These are phyloP conservation scores for Eupsilia transversa DNA, from an alignment of 2,888 invertebrate genomes.

Conservation along the genomic window DNA sequence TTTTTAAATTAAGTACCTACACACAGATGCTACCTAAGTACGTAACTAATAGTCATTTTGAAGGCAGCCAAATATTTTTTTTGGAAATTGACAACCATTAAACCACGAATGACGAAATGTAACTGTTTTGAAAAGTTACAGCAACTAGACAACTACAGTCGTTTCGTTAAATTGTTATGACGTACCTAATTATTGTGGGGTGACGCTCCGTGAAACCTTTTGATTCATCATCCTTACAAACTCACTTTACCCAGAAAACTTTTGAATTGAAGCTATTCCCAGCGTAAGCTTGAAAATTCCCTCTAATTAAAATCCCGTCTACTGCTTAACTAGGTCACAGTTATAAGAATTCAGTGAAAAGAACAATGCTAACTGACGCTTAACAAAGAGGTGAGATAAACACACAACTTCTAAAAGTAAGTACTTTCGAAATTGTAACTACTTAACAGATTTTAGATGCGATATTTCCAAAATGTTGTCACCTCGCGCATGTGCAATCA, in stretches of 20 bases:
- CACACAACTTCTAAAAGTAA: neutral
- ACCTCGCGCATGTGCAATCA: neutral
- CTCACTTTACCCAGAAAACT: slow-evolving; percentile 48
- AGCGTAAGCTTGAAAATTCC: slow-evolving; percentile 57
- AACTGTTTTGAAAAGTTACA: slow-evolving; percentile 13
- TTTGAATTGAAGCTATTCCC: slow-evolving; percentile 63
- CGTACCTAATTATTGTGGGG: slow-evolving; percentile 41
- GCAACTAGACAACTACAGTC: neutral
- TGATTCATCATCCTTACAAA: slow-evolving; percentile 50
- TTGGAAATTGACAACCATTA: no score
- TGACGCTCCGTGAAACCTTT: slow-evolving; percentile 39
- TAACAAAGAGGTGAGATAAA: slow-evolving; percentile 37
- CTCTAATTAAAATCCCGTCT: slow-evolving; percentile 69
- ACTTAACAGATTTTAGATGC: neutral
- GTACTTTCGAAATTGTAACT: neutral
- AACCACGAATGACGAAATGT: slow-evolving; percentile 6
- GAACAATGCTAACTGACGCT: slow-evolving; percentile 24
- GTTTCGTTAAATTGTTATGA: slow-evolving; percentile 33
- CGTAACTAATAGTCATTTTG: neutral
- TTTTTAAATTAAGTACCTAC: no score
- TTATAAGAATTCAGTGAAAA: slow-evolving; percentile 39
- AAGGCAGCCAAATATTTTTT: no score
- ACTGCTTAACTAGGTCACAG: slow-evolving; percentile 53
- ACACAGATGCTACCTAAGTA: neutral
- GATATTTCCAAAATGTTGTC: neutral